These are phyloP conservation scores for Climacteris rufus DNA, from an alignment of 2,113 vertebrate genomes.

Conservation along the genomic window DNA sequence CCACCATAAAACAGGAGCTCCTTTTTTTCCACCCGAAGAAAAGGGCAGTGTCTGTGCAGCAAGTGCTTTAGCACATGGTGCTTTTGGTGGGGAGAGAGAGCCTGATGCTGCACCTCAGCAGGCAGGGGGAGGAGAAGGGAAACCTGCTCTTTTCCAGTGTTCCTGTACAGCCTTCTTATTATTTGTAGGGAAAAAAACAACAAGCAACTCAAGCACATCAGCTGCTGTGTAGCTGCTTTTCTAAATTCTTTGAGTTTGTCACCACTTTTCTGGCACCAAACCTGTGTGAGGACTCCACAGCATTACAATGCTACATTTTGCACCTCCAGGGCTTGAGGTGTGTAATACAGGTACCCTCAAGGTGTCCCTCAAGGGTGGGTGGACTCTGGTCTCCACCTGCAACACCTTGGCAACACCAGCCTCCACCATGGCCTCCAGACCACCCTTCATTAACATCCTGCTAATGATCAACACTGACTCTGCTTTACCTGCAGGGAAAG, in stretches of 20 bases:
- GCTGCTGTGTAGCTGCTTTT: background rate
- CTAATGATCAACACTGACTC: background rate
- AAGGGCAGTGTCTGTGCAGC: conserved; percentile 71
- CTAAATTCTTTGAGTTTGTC: background rate
- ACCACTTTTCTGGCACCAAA: background rate
- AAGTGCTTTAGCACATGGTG: conserved; percentile 73
- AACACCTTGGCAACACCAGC: background rate
- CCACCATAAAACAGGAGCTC: conserved; percentile 72
- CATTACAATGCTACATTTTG: background rate
- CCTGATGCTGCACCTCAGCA: background rate
- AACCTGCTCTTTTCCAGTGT: background rate
- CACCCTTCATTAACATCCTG: background rate
- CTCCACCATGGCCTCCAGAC: background rate
- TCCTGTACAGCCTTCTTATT: background rate
- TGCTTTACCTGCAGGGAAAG: background rate
- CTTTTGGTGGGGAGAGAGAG: conserved; percentile 57
- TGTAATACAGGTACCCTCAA: background rate
- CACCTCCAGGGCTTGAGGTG: background rate
- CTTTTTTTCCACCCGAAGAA: conserved; percentile 78
- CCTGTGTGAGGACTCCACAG: background rate
- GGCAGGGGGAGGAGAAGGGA: background rate
- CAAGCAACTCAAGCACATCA: background rate
- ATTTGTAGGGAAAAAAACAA: background rate
- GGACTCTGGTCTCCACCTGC: background rate
- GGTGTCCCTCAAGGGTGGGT: background rate